phyloP scores from a whole-genome alignment of 2,113 vertebrate species.

The Trogon surrucura region DNA sequence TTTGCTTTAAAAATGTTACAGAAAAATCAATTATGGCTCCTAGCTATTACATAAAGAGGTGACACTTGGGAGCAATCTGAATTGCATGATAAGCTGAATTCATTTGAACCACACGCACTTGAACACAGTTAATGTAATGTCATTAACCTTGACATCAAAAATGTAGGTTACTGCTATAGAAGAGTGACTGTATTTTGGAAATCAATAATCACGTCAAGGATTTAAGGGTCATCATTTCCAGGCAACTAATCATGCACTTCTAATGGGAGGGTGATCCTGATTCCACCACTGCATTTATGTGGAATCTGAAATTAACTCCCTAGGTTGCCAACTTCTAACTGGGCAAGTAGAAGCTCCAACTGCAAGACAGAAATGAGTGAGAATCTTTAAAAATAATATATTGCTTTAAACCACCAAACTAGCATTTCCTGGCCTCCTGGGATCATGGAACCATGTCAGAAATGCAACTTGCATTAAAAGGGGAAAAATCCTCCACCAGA shows the following conservation, averaged over 20 bases:
- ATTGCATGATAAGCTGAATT: neutral
- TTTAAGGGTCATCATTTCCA: neutral
- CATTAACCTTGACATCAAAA: constrained; percentile 53
- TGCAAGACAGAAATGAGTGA: neutral
- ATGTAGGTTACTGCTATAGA: neutral
- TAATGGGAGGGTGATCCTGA: neutral
- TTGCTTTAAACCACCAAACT: neutral
- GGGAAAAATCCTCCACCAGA: neutral
- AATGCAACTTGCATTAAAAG: neutral
- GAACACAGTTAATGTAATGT: neutral
- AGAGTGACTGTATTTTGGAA: constrained; percentile 12
- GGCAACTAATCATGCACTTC: neutral
- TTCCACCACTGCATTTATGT: neutral
- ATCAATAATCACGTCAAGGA: neutral
- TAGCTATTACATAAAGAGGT: constrained; percentile 12
- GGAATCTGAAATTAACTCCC: neutral
- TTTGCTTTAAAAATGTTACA: constrained; percentile 16
- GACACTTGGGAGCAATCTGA: constrained; percentile 19
- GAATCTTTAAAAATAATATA: neutral
- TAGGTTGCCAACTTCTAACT: neutral
- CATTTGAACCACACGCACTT: neutral
- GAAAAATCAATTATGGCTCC: neutral
- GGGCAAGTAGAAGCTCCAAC: neutral
- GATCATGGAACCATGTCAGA: neutral
- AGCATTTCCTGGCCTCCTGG: neutral